Evolutionary conservation across 2,888 invertebrate genomes (phyloP).

Genomic region (Unio delphinus): DNA sequence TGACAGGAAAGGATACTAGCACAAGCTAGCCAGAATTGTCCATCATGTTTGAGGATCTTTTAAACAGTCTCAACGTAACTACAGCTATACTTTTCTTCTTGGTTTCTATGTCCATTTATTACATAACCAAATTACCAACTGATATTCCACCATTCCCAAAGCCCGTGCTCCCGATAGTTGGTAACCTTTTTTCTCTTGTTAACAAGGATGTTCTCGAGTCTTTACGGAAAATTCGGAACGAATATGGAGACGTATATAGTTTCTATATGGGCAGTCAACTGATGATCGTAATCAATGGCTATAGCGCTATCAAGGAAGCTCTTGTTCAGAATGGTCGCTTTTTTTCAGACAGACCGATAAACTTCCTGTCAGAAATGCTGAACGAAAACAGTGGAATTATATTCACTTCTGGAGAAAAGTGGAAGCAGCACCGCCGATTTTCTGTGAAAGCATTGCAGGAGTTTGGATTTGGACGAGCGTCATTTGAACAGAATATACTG

Average conservation of each 20-base stretch:
- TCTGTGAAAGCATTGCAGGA: constrained; percentile 11
- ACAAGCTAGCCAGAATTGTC: too few relatives aligned
- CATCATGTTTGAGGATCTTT: too few relatives aligned
- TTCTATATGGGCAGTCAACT: constrained; percentile 16
- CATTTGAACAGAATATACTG: constrained; percentile 15
- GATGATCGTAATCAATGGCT: constrained; percentile 17
- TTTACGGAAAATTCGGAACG: constrained; percentile 7
- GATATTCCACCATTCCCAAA: constrained; percentile 20
- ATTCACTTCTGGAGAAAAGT: constrained; percentile 14
- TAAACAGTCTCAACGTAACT: too few relatives aligned
- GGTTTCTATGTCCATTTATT: too few relatives aligned
- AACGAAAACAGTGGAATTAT: constrained; percentile 8
- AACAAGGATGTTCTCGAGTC: constrained; percentile 2
- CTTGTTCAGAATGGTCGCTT: constrained; percentile 17
- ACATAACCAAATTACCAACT: background rate
- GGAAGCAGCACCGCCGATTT: constrained; percentile 26
- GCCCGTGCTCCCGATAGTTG: constrained; percentile 18
- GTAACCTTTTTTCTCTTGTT: constrained; percentile 11
- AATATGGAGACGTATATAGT: constrained; percentile 7
- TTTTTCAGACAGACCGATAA: constrained; percentile 6
- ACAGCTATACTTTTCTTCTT: too few relatives aligned
- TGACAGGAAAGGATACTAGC: too few relatives aligned
- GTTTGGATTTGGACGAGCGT: constrained; percentile 19
- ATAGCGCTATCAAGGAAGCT: constrained; percentile 15
- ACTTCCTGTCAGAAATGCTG: background rate